Base-by-base conservation (phyloP, 2,113 vertebrate genomes). In the Aegotheles bennettii region DNA sequence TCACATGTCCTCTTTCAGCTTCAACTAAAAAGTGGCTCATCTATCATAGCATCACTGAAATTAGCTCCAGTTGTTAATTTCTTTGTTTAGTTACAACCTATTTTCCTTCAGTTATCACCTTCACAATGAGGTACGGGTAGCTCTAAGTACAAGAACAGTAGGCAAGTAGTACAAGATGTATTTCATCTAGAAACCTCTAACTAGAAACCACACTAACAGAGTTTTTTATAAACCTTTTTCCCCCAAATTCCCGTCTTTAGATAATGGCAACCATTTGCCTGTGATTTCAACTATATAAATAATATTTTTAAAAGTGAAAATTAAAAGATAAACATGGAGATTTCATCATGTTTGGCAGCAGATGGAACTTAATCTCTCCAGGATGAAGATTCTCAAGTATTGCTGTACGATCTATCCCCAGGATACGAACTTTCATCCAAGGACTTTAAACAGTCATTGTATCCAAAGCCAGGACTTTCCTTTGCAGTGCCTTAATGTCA, bases 41-140 rank as follows among this genome's bases (percentile, higher is more conserved):
- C 56, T 68, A 14, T 69, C 42, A 84, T 43, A 84, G 13, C 68
- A 81, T 59, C 35, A 68, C 40, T 79, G 77, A 56, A 84, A 51
- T 84, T 91, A 91, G 43, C 40, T 79, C 43, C 60, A 79, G 54
- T 79, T 68, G 38, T 85, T 75, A 43, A 84, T 75, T 74, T 91
- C 31, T 35, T 64, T 50, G 26, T 89, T 90, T 76, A 75, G 45
- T 87, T 89, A 36, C 31, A 82, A 64, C 20, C 35, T 42, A 6
- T 86, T 93, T 94, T 89, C 28, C 54, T 84, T 63, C 42, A 61
- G 38, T 16, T 88, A 25, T 76, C 61, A 84, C 48, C 16, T 86
- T 43, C 60, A 40, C 60, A 84, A 35, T 31, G 26, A 86, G 18
- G 38, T 86, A 76, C 35, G 64, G 79, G 42, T 48, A 84, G 12